Conservation (phyloP, 2,888 invertebrate species). For the Drosophila multiciliata region DNA sequence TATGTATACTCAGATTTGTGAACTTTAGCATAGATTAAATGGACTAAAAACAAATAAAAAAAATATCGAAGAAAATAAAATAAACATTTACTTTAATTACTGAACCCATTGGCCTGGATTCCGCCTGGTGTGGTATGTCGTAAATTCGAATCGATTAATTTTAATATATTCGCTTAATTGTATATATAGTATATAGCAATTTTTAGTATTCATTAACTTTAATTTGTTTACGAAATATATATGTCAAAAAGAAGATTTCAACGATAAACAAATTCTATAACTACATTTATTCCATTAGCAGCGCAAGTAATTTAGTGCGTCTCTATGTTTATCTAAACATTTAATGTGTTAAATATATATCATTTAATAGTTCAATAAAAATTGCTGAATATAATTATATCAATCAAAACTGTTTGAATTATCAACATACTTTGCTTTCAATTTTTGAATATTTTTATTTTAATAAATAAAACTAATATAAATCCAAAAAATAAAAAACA, state of each 20-base stretch:
- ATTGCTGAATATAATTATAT: not conserved
- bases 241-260: not conserved
- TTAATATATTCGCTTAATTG: slow-evolving; percentile 15
- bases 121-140: not conserved
- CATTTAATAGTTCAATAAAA: too few species aligned
- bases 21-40: not conserved
- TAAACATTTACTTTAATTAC: slow-evolving; percentile 14
- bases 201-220: not conserved
- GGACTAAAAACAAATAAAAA: not conserved
- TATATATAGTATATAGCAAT: not conserved
- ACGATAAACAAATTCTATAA: not conserved
- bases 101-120: slow-evolving; percentile 9
- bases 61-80: slow-evolving; percentile 3
- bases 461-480: not conserved
- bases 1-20: not conserved
- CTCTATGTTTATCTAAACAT: not conserved
- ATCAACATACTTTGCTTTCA: not conserved
- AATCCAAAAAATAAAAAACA: not conserved
- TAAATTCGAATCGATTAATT: slow-evolving; percentile 23
- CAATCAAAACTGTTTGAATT: not conserved
- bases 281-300: not conserved
- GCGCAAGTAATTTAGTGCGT: not conserved
- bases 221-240: not conserved
- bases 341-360: not conserved
- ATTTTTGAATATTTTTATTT: not conserved